Conservation (phyloP, 2,888 invertebrate genomes). For the Elegia similella region DNA sequence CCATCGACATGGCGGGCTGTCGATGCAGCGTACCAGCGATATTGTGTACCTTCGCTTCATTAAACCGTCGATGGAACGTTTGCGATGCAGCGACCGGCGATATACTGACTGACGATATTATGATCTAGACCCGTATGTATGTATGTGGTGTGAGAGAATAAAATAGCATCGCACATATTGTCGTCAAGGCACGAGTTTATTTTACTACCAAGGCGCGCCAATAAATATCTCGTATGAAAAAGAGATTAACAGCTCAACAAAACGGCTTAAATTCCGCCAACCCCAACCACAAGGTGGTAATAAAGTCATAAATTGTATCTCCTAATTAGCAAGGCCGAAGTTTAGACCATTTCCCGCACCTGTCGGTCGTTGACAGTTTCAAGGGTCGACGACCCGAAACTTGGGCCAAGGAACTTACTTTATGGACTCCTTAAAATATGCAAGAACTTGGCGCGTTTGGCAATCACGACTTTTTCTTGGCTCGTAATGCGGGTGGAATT, state of each 20-base stretch:
- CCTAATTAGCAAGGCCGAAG: neutral
- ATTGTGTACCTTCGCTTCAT: no score
- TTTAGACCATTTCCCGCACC: slow-evolving; percentile 6
- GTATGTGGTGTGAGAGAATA: no score
- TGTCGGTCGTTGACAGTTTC: slow-evolving; percentile 3
- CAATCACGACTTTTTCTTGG: neutral
- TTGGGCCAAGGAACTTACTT: neutral
- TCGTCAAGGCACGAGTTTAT: no score
- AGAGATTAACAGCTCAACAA: neutral
- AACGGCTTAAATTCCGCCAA: neutral
- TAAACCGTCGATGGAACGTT: no score
- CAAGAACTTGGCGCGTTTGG: neutral
- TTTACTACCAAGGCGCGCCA: no score
- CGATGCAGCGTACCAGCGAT: no score
- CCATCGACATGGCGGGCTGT: no score
- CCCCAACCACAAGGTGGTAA: neutral
- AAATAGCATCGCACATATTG: no score
- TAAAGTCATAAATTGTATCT: neutral
- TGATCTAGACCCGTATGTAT: no score
- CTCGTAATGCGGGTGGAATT: neutral
- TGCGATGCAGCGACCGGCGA: no score
- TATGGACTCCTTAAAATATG: slow-evolving; percentile 7
- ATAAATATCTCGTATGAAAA: neutral
- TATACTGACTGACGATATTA: no score
- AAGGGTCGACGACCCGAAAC: neutral